phyloP scores from a whole-genome alignment of 2,113 vertebrate species.

The Clarias gariepinus region DNA sequence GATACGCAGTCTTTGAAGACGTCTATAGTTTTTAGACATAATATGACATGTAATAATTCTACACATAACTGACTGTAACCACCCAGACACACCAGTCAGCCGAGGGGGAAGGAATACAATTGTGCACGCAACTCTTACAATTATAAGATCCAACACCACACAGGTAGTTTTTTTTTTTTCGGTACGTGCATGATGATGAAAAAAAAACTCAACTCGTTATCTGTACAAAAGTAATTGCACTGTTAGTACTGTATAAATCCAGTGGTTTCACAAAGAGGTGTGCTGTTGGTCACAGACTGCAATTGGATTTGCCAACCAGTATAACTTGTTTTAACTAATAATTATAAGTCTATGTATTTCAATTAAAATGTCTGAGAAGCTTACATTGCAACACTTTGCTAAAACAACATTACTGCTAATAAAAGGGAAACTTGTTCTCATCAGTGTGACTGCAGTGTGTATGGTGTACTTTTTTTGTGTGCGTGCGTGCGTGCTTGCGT shows the following conservation, averaged over 20 bases:
- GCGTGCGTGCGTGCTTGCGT: constrained; percentile 3
- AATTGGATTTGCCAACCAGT: not conserved
- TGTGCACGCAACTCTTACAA: not conserved
- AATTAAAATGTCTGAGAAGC: not conserved
- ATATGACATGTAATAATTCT: not conserved
- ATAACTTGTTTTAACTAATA: not conserved
- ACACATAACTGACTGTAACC: constrained; percentile 31
- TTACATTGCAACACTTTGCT: not conserved
- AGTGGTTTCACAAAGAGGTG: not conserved
- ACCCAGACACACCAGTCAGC: not conserved
- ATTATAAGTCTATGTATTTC: not conserved
- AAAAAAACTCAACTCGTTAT: no score
- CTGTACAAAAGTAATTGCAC: not conserved
- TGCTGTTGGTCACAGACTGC: not conserved
- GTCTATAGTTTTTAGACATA: constrained; percentile 9
- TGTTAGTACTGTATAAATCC: not conserved
- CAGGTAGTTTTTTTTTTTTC: not conserved
- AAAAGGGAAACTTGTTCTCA: not conserved
- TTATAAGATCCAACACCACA: not conserved
- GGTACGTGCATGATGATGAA: no score
- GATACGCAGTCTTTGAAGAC: not conserved
- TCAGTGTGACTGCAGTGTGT: not conserved
- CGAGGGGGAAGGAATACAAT: not conserved
- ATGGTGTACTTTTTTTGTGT: not conserved
- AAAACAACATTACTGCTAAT: not conserved